Evolutionary conservation across 2,888 invertebrate species (phyloP), one percentile per base, ranked within the genome.

Genomic region (Agriopis marginaria): DNA sequence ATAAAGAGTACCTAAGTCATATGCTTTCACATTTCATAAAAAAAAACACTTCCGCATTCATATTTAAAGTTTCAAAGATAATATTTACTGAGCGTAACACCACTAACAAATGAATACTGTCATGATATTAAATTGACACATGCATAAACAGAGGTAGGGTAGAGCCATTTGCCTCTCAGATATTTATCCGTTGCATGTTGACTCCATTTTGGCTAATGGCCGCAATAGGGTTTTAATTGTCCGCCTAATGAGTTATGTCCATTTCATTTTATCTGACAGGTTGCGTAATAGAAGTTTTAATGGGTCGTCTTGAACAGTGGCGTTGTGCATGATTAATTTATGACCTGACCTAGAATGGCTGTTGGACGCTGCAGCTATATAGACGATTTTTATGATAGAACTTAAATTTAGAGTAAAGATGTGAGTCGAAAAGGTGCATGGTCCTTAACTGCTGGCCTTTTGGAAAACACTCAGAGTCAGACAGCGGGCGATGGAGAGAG

Each of bases 181-280:
- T 53, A 45, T 42, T 50, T 66, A 40, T 42, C 49, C 9, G 51
- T 69, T 40, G 69, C 65, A 56, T 65, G 54, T 53, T 49, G 58
- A 55, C 61, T 72, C 45, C 61, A 62, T 72, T 73, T 68, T 66
- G 59, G 63, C 67, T 73, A 76, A 74, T 75, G 70, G 72, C 55
- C 61, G 47, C 69, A 68, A 60, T 61, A 61, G 58, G 56, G 60
- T 55, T 42, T 65, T 72, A 72, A 71, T 66, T 61, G 71, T 49
- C 66, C 68, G 61, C 47, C 64, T 66, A 71, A 71, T 68, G 68
- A 66, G 63, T 66, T 63, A 72, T 63, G 66, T 45, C 68, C 45
- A 56, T 63, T 63, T 63, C 55, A 66, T 68, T 71, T 63, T 63
- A 63, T 66, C 63, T 70, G 59, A 50, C 65, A 62, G 42, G n/a